Base-by-base conservation (phyloP, 2,888 invertebrate genomes). In the Phengaris arion region DNA sequence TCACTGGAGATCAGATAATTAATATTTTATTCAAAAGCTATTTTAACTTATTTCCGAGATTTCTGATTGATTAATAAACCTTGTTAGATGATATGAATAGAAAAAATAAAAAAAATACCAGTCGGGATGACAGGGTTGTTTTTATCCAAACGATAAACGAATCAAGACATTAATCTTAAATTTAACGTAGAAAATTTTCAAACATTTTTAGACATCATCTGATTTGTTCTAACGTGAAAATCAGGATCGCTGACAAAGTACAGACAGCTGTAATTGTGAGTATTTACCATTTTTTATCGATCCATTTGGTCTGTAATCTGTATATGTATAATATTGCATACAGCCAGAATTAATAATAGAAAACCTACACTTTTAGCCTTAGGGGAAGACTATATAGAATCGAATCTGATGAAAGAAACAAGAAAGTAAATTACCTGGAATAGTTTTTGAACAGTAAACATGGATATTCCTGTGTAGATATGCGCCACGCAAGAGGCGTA, bases 361-460 rank as follows among this genome's bases (percentile, higher is more conserved):
- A 6, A 46, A 46, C 46, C 48, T 48, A 48, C 4, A 48, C 4
- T 48, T 48, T 48, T 48, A 6, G 8, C 48, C 48, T 48, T 7
- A 48, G 7, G 48, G 6, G 6, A 6, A 48, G 55, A 55, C 55
- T 4, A 55, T 35, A 35, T 35, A 0, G 35, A 35, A 35, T 12
- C 35, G 59, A 59, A 68, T 68, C 0, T 68, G 12, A 59, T 10
- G 12, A 52, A 52, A 51, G 22, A 4, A 22, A 59, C 9, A 35
- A 35, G 3, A 35, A 64, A 6, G 13, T 45, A 2, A 70, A 80
- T 88, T 79, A 95, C 94, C 88, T 95, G 95, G 84, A 94, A 95
- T 77, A 95, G 90, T 83, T 95, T 95, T 79, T 95, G 95, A 15
- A 95, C 95, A 55, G 94, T 85, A 79, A 95, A 95, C 83, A 95